Evolutionary conservation across 2,113 vertebrate species (phyloP), one percentile per base, ranked within the genome.

Genomic region (Tringa solitaria): DNA sequence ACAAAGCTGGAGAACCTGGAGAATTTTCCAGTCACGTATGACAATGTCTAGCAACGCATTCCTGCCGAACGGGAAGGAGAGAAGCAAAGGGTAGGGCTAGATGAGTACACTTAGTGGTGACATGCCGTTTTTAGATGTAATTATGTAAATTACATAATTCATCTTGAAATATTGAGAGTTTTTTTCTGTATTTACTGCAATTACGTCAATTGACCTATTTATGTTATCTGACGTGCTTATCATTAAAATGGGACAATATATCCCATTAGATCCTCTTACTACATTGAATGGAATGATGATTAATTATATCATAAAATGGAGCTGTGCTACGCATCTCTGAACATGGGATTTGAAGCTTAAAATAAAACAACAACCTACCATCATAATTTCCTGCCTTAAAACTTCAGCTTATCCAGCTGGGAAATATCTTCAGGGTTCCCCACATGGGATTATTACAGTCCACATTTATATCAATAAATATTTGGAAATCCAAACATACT

Each of bases 131-230:
- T 98, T 97, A 97, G 96, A 94, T 2, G 3, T 91, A 98, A 97
- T 98, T 98, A 98, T 97, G 96, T 92, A 98, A 98, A 98, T 98
- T 96, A 89, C 91, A 87, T 96, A 97, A 97, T 96, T 96, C 72
- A 94, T 95, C 94, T 95, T 59, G 83, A 95, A 97, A 98, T 96
- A 96, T 69, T 95, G 87, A 97, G 88, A 90, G 19, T 88, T 97
- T 93, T 93, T 96, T 92, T 54, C 95, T 63, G 80, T 94, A 98
- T 98, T 97, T 98, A 97, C 86, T 95, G 96, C 95, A 98, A 97
- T 98, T 98, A 98, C 96, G 94, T 96, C 97, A 97, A 97, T 98
- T 98, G 98, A 98, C 97, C 96, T 98, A 98, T 98, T 98, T 98
- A 95, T 97, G 97, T 95, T 96, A 98, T 96, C 96, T 97, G 97